phyloP scores from a whole-genome alignment of 2,113 vertebrate genomes.

The Oophaga pumilio region DNA sequence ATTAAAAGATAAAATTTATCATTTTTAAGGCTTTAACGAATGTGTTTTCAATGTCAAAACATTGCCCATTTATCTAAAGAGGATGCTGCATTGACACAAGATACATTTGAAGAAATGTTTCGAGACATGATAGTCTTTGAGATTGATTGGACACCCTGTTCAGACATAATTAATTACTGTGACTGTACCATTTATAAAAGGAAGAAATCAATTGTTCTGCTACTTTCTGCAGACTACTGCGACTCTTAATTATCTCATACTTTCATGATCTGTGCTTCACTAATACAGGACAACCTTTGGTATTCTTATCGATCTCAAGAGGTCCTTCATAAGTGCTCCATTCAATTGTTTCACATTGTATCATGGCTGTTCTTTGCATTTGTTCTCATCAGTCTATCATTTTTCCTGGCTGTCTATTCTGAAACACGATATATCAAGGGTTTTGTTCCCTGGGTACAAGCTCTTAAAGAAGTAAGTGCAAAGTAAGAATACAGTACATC shows the following conservation, averaged over 20 bases:
- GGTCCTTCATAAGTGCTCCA: not conserved
- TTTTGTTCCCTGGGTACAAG: not conserved
- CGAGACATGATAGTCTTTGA: not conserved
- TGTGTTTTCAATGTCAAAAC: not conserved
- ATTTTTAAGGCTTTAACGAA: not conserved
- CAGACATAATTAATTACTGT: constrained; percentile 41
- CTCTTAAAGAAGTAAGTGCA: not conserved
- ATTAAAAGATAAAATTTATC: not conserved
- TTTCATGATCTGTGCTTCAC: not conserved
- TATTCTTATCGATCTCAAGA: constrained; percentile 18
- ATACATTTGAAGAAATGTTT: not conserved
- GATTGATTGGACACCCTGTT: constrained; percentile 12
- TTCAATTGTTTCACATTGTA: not conserved
- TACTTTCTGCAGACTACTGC: constrained; percentile 8
- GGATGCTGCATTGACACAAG: not conserved
- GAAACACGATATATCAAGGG: not conserved
- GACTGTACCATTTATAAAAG: constrained; percentile 23
- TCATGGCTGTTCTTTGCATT: not conserved
- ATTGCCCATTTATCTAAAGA: not conserved
- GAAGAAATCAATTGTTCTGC: constrained; percentile 48
- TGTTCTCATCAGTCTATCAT: not conserved
- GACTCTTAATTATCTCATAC: constrained; percentile 27
- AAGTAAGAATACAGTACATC: not conserved
- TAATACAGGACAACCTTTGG: constrained; percentile 16
- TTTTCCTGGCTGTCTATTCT: not conserved